Percentiles rank a stretch among this genome's conserved stretches.
Conservation (phyloP, 2,113 vertebrate species). For the Epinephelus moara region DNA sequence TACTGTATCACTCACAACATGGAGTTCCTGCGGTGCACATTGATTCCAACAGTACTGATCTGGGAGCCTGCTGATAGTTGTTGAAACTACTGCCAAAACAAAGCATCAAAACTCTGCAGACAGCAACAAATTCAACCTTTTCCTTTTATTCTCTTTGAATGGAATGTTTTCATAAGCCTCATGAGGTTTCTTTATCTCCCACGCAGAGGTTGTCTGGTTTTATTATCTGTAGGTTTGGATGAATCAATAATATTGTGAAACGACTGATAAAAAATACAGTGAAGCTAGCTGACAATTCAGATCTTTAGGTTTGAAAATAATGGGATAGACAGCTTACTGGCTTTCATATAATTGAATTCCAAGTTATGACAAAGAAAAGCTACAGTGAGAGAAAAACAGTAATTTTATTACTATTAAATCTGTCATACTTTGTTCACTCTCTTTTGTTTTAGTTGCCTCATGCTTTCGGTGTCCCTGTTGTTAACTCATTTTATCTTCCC, state of each 20-base stretch:
- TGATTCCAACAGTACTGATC: constrained; percentile 20
- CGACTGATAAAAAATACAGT: background rate
- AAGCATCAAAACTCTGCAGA: constrained; percentile 28
- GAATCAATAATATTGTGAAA: constrained; percentile 5
- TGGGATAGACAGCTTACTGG: background rate
- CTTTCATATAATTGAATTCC: background rate
- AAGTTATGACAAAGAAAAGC: background rate
- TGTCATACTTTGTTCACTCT: background rate
- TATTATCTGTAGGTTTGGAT: background rate
- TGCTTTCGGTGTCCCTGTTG: background rate
- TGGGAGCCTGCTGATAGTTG: constrained; percentile 5
- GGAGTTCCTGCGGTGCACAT: constrained; percentile 26
- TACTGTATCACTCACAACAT: constrained; percentile 13
- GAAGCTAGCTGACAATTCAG: too few relatives aligned
- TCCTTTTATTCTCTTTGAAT: background rate
- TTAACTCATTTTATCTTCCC: constrained; percentile 10
- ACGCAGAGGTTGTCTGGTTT: background rate
- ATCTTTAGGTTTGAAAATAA: background rate
- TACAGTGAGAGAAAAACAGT: background rate
- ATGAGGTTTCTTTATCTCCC: constrained; percentile 10
- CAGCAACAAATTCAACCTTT: background rate
- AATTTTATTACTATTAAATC: too few relatives aligned
- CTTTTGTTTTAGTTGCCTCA: background rate
- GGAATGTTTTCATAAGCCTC: background rate
- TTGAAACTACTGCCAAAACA: constrained; percentile 17